These are phyloP conservation scores for Heliconius charithonia DNA, from an alignment of 2,888 invertebrate species.

Conservation along the genomic window DNA sequence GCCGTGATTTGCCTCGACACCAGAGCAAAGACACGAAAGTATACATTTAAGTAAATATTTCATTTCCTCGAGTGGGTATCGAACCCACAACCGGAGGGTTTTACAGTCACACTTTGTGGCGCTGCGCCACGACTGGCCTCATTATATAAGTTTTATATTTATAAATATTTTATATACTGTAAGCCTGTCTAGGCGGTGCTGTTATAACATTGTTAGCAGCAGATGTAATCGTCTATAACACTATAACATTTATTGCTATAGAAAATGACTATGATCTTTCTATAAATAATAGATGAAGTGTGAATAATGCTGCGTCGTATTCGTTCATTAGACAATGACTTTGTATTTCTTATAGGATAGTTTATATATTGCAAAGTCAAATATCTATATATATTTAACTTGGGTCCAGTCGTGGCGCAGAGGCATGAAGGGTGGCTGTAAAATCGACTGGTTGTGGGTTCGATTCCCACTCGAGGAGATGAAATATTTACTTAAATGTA, in stretches of 20 bases:
- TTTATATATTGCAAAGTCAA: background rate
- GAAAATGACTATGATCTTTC: conserved; percentile 15
- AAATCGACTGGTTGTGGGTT: too few species aligned
- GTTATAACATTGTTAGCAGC: conserved; percentile 15
- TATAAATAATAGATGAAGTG: conserved; percentile 11
- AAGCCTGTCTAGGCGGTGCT: background rate
- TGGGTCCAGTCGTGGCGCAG: too few species aligned
- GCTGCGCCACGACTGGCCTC: too few species aligned
- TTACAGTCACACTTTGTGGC: too few species aligned
- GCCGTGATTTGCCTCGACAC: too few species aligned
- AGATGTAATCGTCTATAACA: conserved; percentile 2
- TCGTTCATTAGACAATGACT: conserved; percentile 19
- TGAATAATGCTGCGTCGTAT: conserved; percentile 11
- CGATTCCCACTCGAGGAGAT: too few species aligned
- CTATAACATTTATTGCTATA: conserved; percentile 6
- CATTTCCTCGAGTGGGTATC: too few species aligned
- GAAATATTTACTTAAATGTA: too few species aligned
- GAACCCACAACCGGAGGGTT: too few species aligned
- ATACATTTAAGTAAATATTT: too few species aligned
- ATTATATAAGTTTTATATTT: background rate
- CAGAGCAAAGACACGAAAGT: too few species aligned
- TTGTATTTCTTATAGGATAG: background rate
- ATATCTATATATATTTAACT: background rate
- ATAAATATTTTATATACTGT: background rate
- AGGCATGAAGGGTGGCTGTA: too few species aligned